phyloP scores from a whole-genome alignment of 1,140 invertebrate species.

The Zophobas atratus region DNA sequence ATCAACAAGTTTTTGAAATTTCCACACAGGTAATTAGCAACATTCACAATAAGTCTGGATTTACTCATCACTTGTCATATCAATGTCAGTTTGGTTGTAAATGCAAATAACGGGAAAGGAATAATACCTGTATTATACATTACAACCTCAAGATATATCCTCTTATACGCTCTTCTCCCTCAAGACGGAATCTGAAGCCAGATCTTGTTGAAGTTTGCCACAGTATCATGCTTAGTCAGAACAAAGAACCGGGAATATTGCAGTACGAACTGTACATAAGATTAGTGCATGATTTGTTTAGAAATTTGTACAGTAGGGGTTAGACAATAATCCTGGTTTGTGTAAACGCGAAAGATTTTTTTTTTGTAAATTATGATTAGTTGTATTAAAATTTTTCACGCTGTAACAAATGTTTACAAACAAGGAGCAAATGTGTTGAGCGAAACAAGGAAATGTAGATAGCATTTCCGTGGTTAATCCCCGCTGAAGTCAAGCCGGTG shows the following conservation, averaged over 20 bases:
- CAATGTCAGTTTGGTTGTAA: not conserved
- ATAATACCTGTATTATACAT: not conserved
- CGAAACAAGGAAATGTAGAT: constrained; percentile 1
- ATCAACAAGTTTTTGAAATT: too few species aligned
- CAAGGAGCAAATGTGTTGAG: constrained; percentile 7
- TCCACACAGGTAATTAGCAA: not conserved
- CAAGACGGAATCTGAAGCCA: not conserved
- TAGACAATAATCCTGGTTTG: not conserved
- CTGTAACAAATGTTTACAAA: not conserved
- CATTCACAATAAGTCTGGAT: too few species aligned
- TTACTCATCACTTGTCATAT: too few species aligned
- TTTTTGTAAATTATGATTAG: too few species aligned
- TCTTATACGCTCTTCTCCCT: not conserved
- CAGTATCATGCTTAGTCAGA: too few species aligned
- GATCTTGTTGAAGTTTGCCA: not conserved
- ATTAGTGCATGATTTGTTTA: not conserved
- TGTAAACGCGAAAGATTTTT: not conserved
- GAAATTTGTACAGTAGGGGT: too few species aligned
- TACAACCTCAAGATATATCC: not conserved
- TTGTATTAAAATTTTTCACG: too few species aligned
- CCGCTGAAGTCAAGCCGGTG: constrained; percentile 30
- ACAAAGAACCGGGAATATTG: too few species aligned
- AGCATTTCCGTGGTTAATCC: constrained; percentile 27
- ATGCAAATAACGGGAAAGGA: not conserved
- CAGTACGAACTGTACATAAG: not conserved